Base-by-base conservation (phyloP, 2,888 invertebrate genomes). In the Altica lythri region DNA sequence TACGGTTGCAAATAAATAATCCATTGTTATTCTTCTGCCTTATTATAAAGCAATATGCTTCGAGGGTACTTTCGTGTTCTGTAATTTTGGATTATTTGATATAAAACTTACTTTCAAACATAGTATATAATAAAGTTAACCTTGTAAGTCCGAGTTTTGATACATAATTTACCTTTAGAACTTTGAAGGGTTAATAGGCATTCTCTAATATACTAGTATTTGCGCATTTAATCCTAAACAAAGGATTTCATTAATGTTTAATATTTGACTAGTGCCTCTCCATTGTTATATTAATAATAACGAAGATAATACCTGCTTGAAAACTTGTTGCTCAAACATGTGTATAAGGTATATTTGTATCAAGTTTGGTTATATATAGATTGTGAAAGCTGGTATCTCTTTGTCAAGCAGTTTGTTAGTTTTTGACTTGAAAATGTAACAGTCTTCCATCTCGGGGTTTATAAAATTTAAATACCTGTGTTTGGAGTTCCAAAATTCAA, bases 251-350 rank as follows among this genome's bases (percentile, higher is more conserved):
- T 50, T 50, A 50, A 43, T 30, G 34, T 16, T 42, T 35, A 35
- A 35, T 52, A 25, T 38, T 45, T 52, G 37, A 44, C 30, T 29
- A 52, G 22, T 45, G 16, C n/a, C n/a, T 32, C 18, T 32, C 47
- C 27, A 16, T 47, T 27, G 47, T 37, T 38, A 12, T 37, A 47
- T 47, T 37, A 37, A 47, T 37, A 47, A 25, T 37, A 46, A 44
- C 44, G 32, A 10, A 45, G 45, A 32, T 45, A 32, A 45, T 30
- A 34, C 32, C 32, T 34, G 35, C 25, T 35, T 46, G 19, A 37
- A 47, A 47, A 47, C 47, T 47, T 47, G 37, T 37, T 37, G 37
- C 37, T 27, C n/a, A 47, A 47, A 47, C 47, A 47, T 37, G 10
- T 37, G 35, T 47, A 27, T 22, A 22, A 8, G 25, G 35, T 47